Conservation (phyloP, 2,113 vertebrate genomes). For the Malurus cyaneus region DNA sequence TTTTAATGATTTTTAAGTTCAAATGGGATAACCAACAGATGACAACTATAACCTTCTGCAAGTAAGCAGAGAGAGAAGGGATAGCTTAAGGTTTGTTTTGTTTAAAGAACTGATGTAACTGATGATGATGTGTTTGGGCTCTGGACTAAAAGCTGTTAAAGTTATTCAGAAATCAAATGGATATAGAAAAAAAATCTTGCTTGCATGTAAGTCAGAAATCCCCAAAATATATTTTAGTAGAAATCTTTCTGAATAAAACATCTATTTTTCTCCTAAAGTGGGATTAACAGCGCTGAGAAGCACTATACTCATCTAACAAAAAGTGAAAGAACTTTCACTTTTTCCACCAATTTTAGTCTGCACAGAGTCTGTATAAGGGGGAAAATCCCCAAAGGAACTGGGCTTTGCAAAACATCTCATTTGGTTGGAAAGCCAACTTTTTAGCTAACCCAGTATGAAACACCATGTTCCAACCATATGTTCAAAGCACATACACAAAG, state of each 20-base stretch:
- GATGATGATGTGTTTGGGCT: not conserved
- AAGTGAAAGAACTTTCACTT: not conserved
- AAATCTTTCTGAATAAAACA: not conserved
- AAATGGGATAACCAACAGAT: not conserved
- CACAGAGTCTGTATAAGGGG: not conserved
- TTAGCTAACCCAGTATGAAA: not conserved
- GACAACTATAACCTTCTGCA: not conserved
- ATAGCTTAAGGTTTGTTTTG: not conserved
- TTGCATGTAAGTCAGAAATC: not conserved
- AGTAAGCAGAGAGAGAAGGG: not conserved
- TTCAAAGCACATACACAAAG: not conserved
- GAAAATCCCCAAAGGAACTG: not conserved
- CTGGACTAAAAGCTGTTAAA: conserved; percentile 1
- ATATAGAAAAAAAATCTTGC: not conserved
- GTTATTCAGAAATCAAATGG: not conserved
- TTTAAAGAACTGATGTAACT: not conserved
- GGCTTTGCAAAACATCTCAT: not conserved
- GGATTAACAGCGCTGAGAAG: not conserved
- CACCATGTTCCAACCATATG: not conserved
- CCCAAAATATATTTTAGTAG: not conserved
- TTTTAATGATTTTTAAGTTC: not conserved
- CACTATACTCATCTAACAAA: not conserved
- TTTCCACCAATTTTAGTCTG: not conserved
- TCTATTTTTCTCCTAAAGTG: not conserved
- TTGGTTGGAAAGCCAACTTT: not conserved